phyloP scores from a whole-genome alignment of 2,113 vertebrate genomes.

The Mobula hypostoma region DNA sequence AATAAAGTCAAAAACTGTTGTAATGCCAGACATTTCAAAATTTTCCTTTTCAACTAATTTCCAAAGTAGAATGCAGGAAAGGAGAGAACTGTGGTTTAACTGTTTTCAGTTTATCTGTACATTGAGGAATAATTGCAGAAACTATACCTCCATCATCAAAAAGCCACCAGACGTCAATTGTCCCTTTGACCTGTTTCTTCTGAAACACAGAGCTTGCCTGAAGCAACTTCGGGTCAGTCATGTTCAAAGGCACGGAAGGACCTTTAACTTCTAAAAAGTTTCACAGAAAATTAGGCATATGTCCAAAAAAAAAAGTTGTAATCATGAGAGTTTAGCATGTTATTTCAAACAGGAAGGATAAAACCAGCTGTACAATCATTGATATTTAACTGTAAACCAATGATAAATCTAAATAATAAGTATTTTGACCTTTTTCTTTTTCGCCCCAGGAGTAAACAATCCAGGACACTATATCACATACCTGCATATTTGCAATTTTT shows the following conservation, averaged over 20 bases:
- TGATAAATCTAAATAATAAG: no score
- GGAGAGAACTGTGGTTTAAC: not conserved
- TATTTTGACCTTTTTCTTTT: not conserved
- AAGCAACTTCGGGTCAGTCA: slow-evolving; percentile 82
- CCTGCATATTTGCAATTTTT: not conserved
- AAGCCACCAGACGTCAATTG: slow-evolving; percentile 97
- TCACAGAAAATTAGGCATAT: not conserved
- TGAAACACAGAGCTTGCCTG: slow-evolving; percentile 89
- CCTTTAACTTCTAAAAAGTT: slow-evolving; percentile 67
- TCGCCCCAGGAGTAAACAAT: not conserved
- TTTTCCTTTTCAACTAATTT: not conserved
- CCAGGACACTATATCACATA: not conserved
- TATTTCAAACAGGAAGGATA: not conserved
- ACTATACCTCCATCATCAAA: slow-evolving; percentile 89
- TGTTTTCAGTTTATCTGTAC: not conserved
- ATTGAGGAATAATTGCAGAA: slow-evolving; percentile 3
- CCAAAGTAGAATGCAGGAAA: not conserved
- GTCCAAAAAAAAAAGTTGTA: not conserved
- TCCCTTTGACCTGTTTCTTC: slow-evolving; percentile 91
- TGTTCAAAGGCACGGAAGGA: slow-evolving; percentile 64
- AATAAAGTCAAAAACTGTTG: not conserved
- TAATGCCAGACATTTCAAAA: not conserved
- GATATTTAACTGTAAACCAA: not conserved
- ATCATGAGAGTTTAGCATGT: not conserved
- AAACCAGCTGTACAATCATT: not conserved